Percentiles rank a stretch among this genome's conserved stretches.
These are phyloP conservation scores for Nannoperca obscura DNA, from an alignment of 2,797 vertebrate genomes.

Conservation along the genomic window DNA sequence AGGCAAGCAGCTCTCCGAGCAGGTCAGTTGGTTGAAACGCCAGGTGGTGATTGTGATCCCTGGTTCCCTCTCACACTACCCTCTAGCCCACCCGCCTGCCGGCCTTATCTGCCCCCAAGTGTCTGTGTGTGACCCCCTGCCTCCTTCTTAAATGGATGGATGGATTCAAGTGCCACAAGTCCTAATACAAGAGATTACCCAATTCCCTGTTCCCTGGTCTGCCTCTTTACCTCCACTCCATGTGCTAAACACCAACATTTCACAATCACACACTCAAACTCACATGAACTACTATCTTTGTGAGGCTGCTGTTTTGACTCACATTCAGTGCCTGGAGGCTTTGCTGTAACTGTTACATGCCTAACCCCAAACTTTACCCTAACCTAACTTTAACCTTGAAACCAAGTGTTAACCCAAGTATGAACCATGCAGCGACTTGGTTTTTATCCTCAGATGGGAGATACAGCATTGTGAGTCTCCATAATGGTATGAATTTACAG, in stretches of 20 bases:
- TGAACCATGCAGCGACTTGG: neutral
- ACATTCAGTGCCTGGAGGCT: neutral
- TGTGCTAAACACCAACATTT: neutral
- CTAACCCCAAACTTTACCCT: neutral
- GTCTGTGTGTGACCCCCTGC: neutral
- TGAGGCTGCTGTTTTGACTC: neutral
- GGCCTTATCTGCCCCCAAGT: neutral
- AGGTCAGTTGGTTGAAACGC: constrained; percentile 86
- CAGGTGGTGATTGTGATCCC: constrained; percentile 17
- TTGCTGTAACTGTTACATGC: neutral
- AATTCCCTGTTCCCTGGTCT: constrained; percentile 19
- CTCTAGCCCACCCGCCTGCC: neutral
- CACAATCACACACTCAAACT: neutral
- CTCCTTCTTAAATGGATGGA: neutral
- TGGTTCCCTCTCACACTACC: neutral
- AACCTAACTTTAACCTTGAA: neutral
- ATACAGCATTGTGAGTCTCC: neutral
- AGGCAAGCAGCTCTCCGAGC: constrained; percentile 92
- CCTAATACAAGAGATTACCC: constrained; percentile 24
- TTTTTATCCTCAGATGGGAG: neutral
- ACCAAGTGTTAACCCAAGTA: neutral
- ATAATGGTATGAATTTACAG: neutral
- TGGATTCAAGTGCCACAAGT: constrained; percentile 17
- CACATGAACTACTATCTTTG: neutral
- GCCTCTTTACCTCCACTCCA: neutral